Conservation (phyloP, 2,113 vertebrate species). For the Sakesphorus luctuosus region DNA sequence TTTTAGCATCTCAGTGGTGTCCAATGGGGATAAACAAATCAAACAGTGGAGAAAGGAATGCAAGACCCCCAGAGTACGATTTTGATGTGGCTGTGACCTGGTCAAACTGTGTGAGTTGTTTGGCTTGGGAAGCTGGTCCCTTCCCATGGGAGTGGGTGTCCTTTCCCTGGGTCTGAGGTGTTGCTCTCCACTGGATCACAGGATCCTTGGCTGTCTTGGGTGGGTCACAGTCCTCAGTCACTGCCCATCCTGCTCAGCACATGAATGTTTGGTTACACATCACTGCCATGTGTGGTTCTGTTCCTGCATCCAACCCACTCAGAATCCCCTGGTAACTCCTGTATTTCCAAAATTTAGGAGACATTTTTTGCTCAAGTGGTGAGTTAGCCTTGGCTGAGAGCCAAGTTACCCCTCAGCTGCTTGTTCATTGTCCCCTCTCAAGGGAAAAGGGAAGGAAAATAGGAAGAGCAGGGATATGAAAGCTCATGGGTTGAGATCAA, state of each 20-base stretch:
- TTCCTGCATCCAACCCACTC: too few relatives aligned
- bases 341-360: too few relatives aligned
- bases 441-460: neutral
- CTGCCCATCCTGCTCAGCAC: too few relatives aligned
- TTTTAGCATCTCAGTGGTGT: neutral
- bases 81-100: neutral
- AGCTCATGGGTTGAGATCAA: neutral
- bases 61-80: neutral
- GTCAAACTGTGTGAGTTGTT: neutral
- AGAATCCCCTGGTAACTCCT: too few relatives aligned
- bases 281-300: too few relatives aligned
- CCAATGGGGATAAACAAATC: neutral
- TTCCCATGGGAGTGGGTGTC: neutral
- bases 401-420: too few relatives aligned
- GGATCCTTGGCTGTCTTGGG: neutral
- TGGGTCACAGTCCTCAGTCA: too few relatives aligned
- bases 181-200: neutral
- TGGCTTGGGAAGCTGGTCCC: neutral
- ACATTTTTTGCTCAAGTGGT: too few relatives aligned
- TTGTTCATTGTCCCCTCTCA: too few relatives aligned
- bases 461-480: neutral
- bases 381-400: too few relatives aligned
- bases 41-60: neutral
- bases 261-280: too few relatives aligned
- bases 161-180: neutral